phyloP scores from a whole-genome alignment of 2,113 vertebrate species.

The Ardeotis arabs region DNA sequence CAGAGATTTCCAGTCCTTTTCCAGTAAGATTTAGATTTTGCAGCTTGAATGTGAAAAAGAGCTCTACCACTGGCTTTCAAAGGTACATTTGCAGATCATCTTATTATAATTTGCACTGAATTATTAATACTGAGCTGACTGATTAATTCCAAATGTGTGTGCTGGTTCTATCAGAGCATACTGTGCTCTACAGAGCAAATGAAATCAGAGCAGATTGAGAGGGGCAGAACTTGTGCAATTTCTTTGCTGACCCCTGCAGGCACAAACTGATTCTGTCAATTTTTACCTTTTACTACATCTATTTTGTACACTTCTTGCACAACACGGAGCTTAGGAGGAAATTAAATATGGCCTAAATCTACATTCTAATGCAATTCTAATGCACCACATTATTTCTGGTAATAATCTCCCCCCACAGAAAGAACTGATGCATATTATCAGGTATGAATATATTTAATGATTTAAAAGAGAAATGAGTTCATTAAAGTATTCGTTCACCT shows the following conservation, averaged over 20 bases:
- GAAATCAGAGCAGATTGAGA: background rate
- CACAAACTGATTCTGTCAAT: background rate
- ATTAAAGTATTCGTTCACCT: background rate
- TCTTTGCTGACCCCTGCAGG: slow-evolving; percentile 51
- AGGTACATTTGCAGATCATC: background rate
- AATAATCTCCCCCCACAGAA: slow-evolving; percentile 7
- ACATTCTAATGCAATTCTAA: slow-evolving; percentile 45
- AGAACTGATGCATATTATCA: slow-evolving; percentile 19
- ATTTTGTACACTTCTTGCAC: background rate
- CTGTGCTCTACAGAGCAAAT: background rate
- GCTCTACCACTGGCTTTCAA: background rate
- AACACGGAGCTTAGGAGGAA: background rate
- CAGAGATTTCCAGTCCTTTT: background rate
- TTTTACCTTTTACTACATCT: background rate
- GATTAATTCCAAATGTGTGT: slow-evolving; percentile 13
- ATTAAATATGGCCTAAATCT: slow-evolving; percentile 41
- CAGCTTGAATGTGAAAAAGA: background rate
- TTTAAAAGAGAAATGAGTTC: slow-evolving; percentile 34
- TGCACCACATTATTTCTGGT: slow-evolving; percentile 2
- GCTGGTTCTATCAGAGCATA: background rate
- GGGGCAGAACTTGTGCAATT: slow-evolving; percentile 9
- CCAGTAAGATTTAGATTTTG: background rate
- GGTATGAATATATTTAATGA: slow-evolving; percentile 30
- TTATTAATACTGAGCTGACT: slow-evolving; percentile 18
- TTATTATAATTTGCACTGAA: slow-evolving; percentile 29